Evolutionary conservation across 2,797 vertebrate genomes (phyloP), one percentile per base, ranked within the genome.

Genomic region (Paramormyrops hopkinsi): DNA sequence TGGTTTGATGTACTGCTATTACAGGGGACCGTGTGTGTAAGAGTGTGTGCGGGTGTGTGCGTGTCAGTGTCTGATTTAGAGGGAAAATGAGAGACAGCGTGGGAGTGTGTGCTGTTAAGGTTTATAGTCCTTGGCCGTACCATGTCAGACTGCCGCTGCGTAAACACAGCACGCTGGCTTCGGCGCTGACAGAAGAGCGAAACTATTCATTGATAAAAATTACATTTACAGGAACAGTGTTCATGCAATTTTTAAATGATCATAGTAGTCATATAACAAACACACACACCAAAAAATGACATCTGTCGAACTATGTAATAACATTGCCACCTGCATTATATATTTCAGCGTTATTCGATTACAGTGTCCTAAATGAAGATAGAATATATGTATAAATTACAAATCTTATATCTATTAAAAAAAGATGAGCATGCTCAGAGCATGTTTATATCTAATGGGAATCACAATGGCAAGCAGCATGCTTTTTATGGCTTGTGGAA

Each of bases 301-400:
- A 44, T 44, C 69, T 37, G 37, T 44, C 73, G 44, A 79, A 44
- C 37, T 79, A 79, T 44, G 37, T 44, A 79, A 79, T 14, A 14
- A 85, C 83, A 85, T 11, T 14, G n/a, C 48, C 25, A 50, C n/a
- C n/a, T 85, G 17, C n/a, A 53, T 85, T 48, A 85, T 73, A 85
- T 85, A 22, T 65, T 17, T 73, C 53, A 84, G 51, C 9, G 22
- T 89, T 33, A 50, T 89, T 73, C 25, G 54, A 89, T 86, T 50
- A 86, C n/a, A n/a, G 44, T 54, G 37, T n/a, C 22, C 12, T 53
- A n/a, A 54, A 54, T 73, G 76, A 56, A 84, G 25, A 79, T 88
- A 33, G 56, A 84, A 84, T 84, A 84, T 89, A 84, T 29, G 11
- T 62, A 44, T 84, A 83, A 89, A 83, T 83, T 48, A 83, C 53